Evolutionary conservation across 1,140 invertebrate genomes (phyloP).

Genomic region (Melanaphis sacchari): DNA sequence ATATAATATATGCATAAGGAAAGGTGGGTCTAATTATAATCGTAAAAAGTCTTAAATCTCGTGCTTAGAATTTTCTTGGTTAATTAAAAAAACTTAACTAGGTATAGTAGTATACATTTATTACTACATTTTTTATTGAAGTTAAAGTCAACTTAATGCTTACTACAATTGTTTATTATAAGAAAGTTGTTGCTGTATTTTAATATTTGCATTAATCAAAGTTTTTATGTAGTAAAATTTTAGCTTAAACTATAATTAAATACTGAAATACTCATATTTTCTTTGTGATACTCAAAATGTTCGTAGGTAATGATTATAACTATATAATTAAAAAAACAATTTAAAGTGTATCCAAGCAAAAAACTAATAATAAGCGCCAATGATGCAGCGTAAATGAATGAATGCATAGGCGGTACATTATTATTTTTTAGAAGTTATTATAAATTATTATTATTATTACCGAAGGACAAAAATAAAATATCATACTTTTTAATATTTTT

Average conservation of each 20-base stretch:
- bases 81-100: no score
- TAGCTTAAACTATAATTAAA: not conserved
- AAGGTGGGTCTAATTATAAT: no score
- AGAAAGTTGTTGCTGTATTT: no score
- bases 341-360: not conserved
- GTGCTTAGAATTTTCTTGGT: no score
- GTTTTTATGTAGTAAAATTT: not conserved
- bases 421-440: not conserved
- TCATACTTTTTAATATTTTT: not conserved
- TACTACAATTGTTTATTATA: no score
- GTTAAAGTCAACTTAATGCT: no score
- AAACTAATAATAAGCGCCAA: not conserved
- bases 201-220: not conserved
- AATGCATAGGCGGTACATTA: not conserved
- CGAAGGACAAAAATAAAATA: not conserved
- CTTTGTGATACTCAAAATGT: not conserved
- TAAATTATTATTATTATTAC: not conserved
- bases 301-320: not conserved
- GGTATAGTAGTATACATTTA: no score
- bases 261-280: not conserved
- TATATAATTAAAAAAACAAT: not conserved
- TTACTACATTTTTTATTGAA: no score
- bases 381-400: not conserved
- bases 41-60: no score
- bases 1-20: no score